These are phyloP conservation scores for Florisuga fusca DNA, from an alignment of 2,797 vertebrate species.

Conservation along the genomic window DNA sequence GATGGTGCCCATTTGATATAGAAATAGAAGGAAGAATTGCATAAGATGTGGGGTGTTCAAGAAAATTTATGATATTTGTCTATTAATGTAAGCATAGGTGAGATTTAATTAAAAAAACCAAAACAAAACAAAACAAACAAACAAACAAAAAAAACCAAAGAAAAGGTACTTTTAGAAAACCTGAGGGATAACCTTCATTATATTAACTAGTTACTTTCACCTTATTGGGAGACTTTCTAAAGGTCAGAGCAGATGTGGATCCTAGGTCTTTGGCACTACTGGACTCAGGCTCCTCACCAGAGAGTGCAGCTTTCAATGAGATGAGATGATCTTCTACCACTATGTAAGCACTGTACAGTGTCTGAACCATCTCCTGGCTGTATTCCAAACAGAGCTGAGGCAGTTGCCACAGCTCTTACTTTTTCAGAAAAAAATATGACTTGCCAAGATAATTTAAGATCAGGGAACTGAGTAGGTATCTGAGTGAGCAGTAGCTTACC, in stretches of 20 bases:
- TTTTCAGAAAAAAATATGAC: constrained; percentile 31
- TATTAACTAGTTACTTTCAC: not conserved
- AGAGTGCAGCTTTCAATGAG: not conserved
- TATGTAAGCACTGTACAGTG: not conserved
- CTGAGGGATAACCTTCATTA: not conserved
- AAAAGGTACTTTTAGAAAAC: not conserved
- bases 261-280: not conserved
- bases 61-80: not conserved
- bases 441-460: constrained; percentile 14
- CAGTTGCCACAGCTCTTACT: not conserved
- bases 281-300: not conserved
- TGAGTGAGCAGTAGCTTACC: not conserved
- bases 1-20: not conserved
- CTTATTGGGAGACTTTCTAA: not conserved
- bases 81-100: not conserved
- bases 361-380: not conserved
- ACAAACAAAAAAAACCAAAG: too few species aligned
- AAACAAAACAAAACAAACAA: not conserved
- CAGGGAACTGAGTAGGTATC: not conserved
- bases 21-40: not conserved
- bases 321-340: not conserved
- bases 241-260: not conserved
- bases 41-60: not conserved
- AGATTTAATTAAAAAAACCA: not conserved
- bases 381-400: not conserved